Conservation (phyloP, 2,797 vertebrate species). For the Diceros bicornis region DNA sequence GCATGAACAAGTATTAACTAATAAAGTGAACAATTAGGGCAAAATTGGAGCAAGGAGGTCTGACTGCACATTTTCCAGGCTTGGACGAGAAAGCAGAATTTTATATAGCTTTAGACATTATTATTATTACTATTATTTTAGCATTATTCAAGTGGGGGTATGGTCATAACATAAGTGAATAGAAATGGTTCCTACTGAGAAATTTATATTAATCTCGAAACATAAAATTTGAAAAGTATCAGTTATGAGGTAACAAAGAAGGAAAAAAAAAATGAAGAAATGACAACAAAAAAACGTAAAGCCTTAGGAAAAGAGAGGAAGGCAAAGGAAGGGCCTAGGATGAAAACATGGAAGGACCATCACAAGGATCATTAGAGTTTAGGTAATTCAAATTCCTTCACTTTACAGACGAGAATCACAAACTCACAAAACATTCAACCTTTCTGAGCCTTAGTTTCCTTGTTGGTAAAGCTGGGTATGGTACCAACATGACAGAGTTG, state of each 20-base stretch:
- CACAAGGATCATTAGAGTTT: background rate
- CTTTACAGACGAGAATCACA: background rate
- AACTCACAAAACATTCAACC: background rate
- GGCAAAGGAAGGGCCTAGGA: background rate
- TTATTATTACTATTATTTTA: slow-evolving; percentile 36
- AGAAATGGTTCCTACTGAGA: background rate
- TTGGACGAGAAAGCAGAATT: background rate
- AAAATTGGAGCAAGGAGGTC: background rate
- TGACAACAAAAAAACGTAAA: background rate
- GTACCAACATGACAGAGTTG: background rate
- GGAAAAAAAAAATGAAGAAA: background rate
- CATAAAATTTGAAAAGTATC: slow-evolving; percentile 47
- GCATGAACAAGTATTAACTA: background rate
- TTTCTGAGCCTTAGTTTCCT: background rate
- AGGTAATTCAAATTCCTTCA: background rate
- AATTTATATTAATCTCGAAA: slow-evolving; percentile 58
- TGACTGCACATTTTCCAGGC: background rate
- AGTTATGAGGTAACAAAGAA: slow-evolving; percentile 8
- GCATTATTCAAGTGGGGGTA: background rate
- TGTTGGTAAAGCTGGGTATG: background rate
- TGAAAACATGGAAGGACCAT: background rate
- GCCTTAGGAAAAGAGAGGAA: background rate
- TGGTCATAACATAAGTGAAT: background rate
- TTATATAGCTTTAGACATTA: background rate
- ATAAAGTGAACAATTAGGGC: background rate